Conservation (phyloP, 2,113 vertebrate genomes). For the Capra hircus region DNA sequence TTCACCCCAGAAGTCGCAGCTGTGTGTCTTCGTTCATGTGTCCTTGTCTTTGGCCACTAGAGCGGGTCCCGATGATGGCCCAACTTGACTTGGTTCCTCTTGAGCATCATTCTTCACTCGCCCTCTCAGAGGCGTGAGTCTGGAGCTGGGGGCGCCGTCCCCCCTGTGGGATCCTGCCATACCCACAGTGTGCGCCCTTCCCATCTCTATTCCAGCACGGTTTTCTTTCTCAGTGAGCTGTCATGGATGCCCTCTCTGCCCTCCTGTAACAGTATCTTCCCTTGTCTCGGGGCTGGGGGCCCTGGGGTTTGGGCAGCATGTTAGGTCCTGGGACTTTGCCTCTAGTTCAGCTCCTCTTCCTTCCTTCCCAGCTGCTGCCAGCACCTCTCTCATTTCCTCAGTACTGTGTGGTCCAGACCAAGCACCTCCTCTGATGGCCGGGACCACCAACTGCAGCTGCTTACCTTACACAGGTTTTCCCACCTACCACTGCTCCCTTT, state of each 20-base stretch:
- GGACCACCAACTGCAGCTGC: neutral
- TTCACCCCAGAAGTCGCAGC: neutral
- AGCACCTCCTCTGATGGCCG: neutral
- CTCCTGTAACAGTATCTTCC: neutral
- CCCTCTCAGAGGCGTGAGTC: neutral
- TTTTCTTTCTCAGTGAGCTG: neutral
- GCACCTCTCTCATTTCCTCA: neutral
- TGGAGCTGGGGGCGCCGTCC: neutral
- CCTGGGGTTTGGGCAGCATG: neutral
- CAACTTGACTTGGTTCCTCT: neutral
- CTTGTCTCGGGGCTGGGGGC: neutral
- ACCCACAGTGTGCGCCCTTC: neutral
- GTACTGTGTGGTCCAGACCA: neutral
- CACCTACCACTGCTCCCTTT: neutral
- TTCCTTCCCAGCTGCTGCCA: neutral
- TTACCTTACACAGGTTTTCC: neutral
- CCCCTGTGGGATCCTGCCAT: rapidly evolving
- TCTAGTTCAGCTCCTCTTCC: neutral
- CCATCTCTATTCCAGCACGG: neutral
- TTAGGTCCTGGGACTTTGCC: neutral
- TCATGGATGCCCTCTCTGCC: neutral
- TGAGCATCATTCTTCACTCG: neutral
- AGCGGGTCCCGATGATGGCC: neutral
- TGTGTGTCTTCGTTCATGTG: neutral
- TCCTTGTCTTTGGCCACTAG: neutral